phyloP scores from a whole-genome alignment of 1,140 invertebrate species.

The Sminthurides bifidus region DNA sequence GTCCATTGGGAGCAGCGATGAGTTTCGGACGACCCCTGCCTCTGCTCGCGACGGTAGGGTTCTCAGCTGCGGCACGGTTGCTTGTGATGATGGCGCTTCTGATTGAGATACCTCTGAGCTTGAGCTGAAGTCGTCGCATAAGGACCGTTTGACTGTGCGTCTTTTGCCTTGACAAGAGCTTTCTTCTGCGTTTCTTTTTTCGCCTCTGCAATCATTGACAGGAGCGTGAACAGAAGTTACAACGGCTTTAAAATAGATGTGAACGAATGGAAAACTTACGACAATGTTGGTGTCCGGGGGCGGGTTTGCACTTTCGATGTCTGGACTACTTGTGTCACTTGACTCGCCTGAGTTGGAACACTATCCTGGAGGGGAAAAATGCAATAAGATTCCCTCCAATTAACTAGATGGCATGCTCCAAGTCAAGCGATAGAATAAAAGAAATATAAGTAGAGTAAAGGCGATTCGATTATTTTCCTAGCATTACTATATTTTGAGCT shows the following conservation, averaged over 20 bases:
- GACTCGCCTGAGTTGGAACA: background rate
- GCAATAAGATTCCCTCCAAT: conserved; percentile 9
- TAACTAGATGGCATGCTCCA: no score
- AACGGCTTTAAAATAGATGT: no score
- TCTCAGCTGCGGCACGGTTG: conserved; percentile 16
- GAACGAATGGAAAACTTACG: background rate
- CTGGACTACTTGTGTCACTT: background rate
- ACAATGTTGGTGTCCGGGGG: background rate
- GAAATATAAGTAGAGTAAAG: no score
- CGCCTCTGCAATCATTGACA: conserved; percentile 4
- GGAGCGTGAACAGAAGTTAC: background rate
- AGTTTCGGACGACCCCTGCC: conserved; percentile 10
- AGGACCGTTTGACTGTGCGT: conserved; percentile 51
- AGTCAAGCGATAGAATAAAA: no score
- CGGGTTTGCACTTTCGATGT: background rate
- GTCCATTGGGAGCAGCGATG: conserved; percentile 5
- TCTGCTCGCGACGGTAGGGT: conserved; percentile 15
- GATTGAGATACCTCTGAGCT: conserved; percentile 28
- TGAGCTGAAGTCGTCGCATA: conserved; percentile 27
- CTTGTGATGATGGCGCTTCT: conserved; percentile 21
- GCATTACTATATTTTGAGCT: no score
- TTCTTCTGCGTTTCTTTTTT: conserved; percentile 38
- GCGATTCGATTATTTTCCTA: no score
- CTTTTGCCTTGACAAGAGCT: conserved; percentile 64
- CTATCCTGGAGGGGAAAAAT: conserved; percentile 17